Base-by-base conservation (phyloP, 2,888 invertebrate genomes). In the Doris montereyensis region DNA sequence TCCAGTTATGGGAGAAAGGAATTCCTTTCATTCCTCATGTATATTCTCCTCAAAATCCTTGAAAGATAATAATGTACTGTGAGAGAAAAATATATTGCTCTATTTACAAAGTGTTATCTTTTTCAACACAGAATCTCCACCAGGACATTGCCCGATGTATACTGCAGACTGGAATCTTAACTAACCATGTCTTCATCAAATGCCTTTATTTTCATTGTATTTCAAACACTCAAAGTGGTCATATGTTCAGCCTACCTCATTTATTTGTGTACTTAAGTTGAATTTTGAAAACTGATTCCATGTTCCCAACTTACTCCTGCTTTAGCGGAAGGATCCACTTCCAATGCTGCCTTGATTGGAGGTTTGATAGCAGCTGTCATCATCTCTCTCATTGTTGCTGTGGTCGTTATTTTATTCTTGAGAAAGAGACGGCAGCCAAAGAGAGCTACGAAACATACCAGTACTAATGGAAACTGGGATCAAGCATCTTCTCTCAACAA, bases 331-430 rank as follows among this genome's bases (percentile, higher is more conserved):
- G 70, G 21, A 67, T 80, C 67, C 74, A 84, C 84, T 79, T 58
- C 82, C 71, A n/a, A 73, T 76, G 60, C 81, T 60, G 17, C 75
- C 5, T 81, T 83, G 78, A 80, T 81, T 10, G 87, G 83, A 2
- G 83, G 81, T 3, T 84, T 87, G 5, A 86, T 81, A 3, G 83
- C 82, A 0, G 77, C 85, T 8, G 35, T 86, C 3, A 80, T 81
- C 4, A 80, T 83, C 1, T 41, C 87, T 0, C 68, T 86, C 3
- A 78, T 77, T 8, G 70, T 85, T 17, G 72, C 84, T n/a, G 77
- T 86, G 17, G 75, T 84, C 1, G 81, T 81, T 3, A 72, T 85
- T 21, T 24, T 87, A n/a, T 60, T 86, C 70, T 71, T 85, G 30
- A 78, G 84, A 10, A 79, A 84, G 28, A 76, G 84, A 28, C 81